Percentiles rank a stretch among this genome's conserved stretches.
These are phyloP conservation scores for Cerastoderma edule DNA, from an alignment of 2,888 invertebrate genomes.

Conservation along the genomic window DNA sequence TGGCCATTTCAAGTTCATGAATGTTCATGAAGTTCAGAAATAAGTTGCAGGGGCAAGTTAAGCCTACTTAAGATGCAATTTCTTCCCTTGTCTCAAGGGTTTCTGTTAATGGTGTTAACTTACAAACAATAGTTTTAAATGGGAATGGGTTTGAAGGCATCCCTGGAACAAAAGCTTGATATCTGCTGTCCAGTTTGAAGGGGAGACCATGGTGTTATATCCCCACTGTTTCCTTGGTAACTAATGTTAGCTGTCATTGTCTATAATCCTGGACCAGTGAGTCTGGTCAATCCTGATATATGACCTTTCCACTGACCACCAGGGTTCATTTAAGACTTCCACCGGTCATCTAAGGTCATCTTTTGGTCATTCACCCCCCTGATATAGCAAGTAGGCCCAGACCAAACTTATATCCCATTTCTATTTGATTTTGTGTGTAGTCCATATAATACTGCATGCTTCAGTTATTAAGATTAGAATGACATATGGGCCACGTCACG, in stretches of 20 bases:
- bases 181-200: not conserved
- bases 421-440: too few relatives aligned
- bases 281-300: constrained; percentile 6
- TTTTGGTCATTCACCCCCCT: constrained; percentile 11
- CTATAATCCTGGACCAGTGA: constrained; percentile 9
- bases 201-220: constrained; percentile 5
- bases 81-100: not conserved
- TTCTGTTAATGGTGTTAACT: not conserved
- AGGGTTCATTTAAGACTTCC: too few relatives aligned
- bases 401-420: too few relatives aligned
- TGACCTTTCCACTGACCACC: constrained; percentile 19
- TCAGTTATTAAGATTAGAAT: too few relatives aligned
- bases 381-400: too few relatives aligned
- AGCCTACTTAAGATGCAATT: not conserved
- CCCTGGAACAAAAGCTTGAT: not conserved
- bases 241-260: constrained; percentile 23
- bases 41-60: too few relatives aligned
- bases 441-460: too few relatives aligned
- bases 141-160: not conserved
- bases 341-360: constrained; percentile 15
- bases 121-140: not conserved
- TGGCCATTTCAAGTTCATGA: too few relatives aligned
- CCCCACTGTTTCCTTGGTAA: constrained; percentile 13
- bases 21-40: too few relatives aligned
- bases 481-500: too few relatives aligned